Evolutionary conservation across 2,113 vertebrate genomes (phyloP).

Genomic region (Spheniscus mendiculus): DNA sequence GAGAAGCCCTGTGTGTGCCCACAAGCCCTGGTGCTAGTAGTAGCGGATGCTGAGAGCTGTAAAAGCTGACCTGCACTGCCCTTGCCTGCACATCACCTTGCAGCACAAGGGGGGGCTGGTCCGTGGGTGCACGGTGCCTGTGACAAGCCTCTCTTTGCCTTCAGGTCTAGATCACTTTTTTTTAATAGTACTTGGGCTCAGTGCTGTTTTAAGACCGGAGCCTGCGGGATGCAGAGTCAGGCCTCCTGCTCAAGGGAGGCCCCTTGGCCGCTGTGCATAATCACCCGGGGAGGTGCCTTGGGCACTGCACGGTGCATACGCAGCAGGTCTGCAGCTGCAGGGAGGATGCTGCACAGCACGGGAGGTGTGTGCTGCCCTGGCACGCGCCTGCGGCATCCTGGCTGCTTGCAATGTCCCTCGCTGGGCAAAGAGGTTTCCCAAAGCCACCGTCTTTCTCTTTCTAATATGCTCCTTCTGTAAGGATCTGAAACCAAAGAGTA

Average conservation of each 20-base stretch:
- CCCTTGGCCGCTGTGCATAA: background rate
- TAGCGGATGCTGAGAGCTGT: background rate
- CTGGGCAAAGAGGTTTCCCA: background rate
- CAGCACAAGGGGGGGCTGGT: background rate
- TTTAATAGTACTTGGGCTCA: background rate
- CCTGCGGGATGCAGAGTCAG: background rate
- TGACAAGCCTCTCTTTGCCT: background rate
- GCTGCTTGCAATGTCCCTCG: background rate
- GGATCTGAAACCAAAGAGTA: background rate
- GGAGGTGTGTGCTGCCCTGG: background rate
- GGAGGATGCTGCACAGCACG: fast-evolving
- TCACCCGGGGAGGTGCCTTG: background rate
- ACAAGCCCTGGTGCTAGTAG: background rate
- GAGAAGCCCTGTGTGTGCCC: background rate
- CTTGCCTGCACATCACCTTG: background rate
- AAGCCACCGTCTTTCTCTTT: background rate
- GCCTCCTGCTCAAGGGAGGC: background rate
- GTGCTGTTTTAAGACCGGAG: background rate
- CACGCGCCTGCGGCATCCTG: background rate
- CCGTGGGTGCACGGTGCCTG: background rate
- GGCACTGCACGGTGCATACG: background rate
- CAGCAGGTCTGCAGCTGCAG: background rate
- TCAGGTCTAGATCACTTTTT: background rate
- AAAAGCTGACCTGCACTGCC: background rate
- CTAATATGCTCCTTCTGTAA: background rate